Evolutionary conservation across 2,113 vertebrate genomes (phyloP), one percentile per base, ranked within the genome.

Genomic region (Oryzias celebensis): DNA sequence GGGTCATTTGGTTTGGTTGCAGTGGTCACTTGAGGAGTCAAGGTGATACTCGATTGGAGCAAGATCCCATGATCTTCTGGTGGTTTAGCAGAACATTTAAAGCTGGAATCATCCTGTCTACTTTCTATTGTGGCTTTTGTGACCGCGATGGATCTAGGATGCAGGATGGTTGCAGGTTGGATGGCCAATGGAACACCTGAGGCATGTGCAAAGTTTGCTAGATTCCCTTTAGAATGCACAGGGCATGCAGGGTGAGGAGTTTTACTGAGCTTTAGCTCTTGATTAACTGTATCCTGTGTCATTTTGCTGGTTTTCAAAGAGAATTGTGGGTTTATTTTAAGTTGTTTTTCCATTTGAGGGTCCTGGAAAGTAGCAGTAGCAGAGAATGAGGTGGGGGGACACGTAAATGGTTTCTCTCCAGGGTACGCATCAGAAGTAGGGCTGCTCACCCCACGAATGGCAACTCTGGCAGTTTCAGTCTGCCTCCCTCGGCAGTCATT

Each of bases 401-500:
- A 55, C 43, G 71, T 60, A n/a, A 70, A 56, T 31, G 58, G 41
- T 22, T 50, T 73, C 26, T 75, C 69, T 64, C 14, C 54, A 24
- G 52, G 51, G 44, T 63, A 59, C 42, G 28, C 43, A 4, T 66
- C 36, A 43, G 17, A 10, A 41, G 14, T 1, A 3, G 26, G 26
- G 52, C 48, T 56, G 46, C 68, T 78, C 46, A 52, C 62, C 8
- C n/a, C 64, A 4, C 8, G 22, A 57, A 45, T 47, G 52, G 18
- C 54, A 26, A 45, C 64, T 31, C 18, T 54, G 12, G 73, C n/a
- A 20, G 42, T 46, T 13, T n/a, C n/a, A 50, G 71, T 70, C 70
- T 85, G 86, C 50, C 63, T 86, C 46, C 87, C 85, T 3, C 88
- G 87, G 20, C 88, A 90, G 28, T 82, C 72, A 58, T 75, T 85